These are phyloP conservation scores for Alloplasta piceator DNA, from an alignment of 2,888 invertebrate species.

Conservation along the genomic window DNA sequence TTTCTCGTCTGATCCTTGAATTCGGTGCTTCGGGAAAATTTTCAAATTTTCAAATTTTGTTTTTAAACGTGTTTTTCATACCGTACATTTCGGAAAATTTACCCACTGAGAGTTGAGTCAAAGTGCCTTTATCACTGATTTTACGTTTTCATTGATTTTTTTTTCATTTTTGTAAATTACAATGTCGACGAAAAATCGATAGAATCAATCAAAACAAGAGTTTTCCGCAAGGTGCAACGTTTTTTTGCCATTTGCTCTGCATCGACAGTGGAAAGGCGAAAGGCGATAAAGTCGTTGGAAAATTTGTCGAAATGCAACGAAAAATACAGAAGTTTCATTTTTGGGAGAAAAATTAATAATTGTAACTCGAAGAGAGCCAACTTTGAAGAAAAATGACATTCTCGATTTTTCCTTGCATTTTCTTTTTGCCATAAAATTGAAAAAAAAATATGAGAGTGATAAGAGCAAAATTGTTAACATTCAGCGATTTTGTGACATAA, in stretches of 20 bases:
- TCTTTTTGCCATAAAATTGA: background rate
- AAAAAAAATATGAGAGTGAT: conserved; percentile 15
- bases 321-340: background rate
- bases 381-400: conserved; percentile 5
- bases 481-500: no score
- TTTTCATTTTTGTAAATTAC: conserved; percentile 4
- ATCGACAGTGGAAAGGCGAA: conserved; percentile 4
- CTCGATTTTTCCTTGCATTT: conserved; percentile 2
- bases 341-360: background rate
- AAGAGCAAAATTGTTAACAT: background rate
- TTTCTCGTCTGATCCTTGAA: conserved; percentile 29
- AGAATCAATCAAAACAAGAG: conserved; percentile 36
- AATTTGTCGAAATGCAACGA: background rate
- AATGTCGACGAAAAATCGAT: conserved; percentile 1
- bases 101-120: conserved; percentile 71
- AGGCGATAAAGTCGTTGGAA: conserved; percentile 6
- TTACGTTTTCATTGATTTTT: conserved; percentile 37
- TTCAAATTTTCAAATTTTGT: conserved; percentile 27
- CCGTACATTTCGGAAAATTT: conserved; percentile 45
- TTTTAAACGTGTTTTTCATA: conserved; percentile 15
- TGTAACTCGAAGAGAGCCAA: conserved; percentile 9
- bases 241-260: background rate
- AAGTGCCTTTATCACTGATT: conserved; percentile 74
- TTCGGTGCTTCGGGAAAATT: conserved; percentile 27
- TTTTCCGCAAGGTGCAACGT: conserved; percentile 22